Conservation (phyloP, 2,888 invertebrate genomes). For the Polymixis lichenea region DNA sequence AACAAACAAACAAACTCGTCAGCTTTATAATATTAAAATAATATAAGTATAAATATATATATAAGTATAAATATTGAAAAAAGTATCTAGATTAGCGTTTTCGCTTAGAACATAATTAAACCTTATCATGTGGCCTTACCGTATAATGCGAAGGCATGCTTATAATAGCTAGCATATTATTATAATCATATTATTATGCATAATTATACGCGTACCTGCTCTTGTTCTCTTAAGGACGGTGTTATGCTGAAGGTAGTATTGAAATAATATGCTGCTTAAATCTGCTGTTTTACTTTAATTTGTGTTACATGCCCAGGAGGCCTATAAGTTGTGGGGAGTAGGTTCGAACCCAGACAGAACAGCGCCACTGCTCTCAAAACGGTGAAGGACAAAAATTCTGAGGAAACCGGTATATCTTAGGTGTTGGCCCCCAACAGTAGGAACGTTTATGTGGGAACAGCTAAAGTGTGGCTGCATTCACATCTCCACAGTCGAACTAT, state of each 20-base stretch:
- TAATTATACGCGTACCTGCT: conserved; percentile 40
- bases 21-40: too few species aligned
- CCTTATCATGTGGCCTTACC: conserved; percentile 32
- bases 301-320: background rate
- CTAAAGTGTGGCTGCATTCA: too few species aligned
- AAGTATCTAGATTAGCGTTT: conserved; percentile 33
- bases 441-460: background rate
- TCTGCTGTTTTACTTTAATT: background rate
- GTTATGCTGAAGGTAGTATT: background rate
- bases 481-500: too few species aligned
- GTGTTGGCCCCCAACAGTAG: background rate
- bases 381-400: too few species aligned
- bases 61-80: too few species aligned
- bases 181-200: conserved; percentile 21
- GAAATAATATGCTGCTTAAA: conserved; percentile 8
- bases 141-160: conserved; percentile 43
- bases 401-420: background rate
- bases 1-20: too few species aligned
- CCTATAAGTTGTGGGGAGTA: too few species aligned
- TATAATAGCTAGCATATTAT: conserved; percentile 25
- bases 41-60: too few species aligned
- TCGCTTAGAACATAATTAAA: conserved; percentile 38
- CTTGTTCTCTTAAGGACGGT: conserved; percentile 27
- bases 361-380: too few species aligned
- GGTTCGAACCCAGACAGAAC: too few species aligned